Base-by-base conservation (phyloP, 2,797 vertebrate genomes). In the Rhynchotus rufescens region DNA sequence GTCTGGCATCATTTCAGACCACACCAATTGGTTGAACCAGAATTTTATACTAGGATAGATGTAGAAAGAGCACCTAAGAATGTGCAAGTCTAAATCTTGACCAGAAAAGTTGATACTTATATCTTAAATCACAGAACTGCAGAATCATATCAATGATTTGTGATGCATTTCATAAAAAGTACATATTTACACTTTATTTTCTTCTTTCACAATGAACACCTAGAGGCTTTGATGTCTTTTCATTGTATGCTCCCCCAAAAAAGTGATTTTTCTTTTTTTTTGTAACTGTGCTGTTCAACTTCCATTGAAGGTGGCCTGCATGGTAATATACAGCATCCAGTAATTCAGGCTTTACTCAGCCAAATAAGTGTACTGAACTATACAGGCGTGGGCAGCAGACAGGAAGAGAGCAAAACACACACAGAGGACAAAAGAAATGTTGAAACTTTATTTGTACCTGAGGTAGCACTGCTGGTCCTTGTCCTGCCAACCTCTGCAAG, bases 401-500 rank as follows among this genome's bases (percentile, higher is more conserved):
- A 84, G 47, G 8, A 84, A 61, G 20, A 91, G 49, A 84, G 54
- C 6, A 75, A 52, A 59, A 64, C 16, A 78, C 36, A n/a, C 10
- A 40, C 3, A 40, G 78, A 85, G 21, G 7, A 68, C 54, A 89
- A 77, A 4, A 0, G 3, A 16, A 32, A 0, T 15, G 28, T 59
- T 36, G 34, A 82, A 92, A 76, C 2, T 20, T 10, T 36, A 17
- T 47, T 83, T 79, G 91, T 98, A 99, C 99, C 99, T 99, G 99
- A 99, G 99, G 99, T 99, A 99, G 98, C 98, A 99, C 98, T 90
- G 98, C 98, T 95, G 98, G 98, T 97, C 98, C 98, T 98, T 99
- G 99, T 98, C 99, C 98, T 89, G 98, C 98, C 98, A 99, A 98
- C 97, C 99, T 98, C 97, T 99, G 99, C 98, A 99, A 98, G 90